Percentiles rank a stretch among this genome's conserved stretches.
These are phyloP conservation scores for Adrianichthys oophorus DNA, from an alignment of 2,797 vertebrate species.

Conservation along the genomic window DNA sequence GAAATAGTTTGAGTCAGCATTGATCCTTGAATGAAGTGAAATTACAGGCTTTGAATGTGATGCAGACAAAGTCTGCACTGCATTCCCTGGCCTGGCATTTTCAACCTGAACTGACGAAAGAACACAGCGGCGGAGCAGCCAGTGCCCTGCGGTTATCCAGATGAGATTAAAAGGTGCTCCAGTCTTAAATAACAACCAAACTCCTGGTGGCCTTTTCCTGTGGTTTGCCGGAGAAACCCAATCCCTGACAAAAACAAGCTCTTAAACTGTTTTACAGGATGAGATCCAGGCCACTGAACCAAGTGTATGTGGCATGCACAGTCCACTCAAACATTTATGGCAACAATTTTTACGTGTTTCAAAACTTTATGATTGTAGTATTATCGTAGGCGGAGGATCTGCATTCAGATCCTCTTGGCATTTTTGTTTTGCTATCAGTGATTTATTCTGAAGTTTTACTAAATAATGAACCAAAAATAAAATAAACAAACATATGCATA, in stretches of 20 bases:
- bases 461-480: not conserved
- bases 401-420: not conserved
- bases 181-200: slow-evolving; percentile 42
- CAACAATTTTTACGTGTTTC: not conserved
- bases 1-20: too few relatives aligned
- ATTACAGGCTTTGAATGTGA: too few relatives aligned
- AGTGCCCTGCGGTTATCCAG: slow-evolving; percentile 25
- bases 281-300: slow-evolving; percentile 47
- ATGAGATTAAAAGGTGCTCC: slow-evolving; percentile 32
- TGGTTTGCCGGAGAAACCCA: slow-evolving; percentile 42
- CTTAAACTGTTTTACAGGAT: slow-evolving; percentile 40
- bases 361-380: not conserved
- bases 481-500: slow-evolving; percentile 7
- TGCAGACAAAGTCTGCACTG: not conserved
- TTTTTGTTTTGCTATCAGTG: not conserved
- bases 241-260: slow-evolving; percentile 51
- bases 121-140: slow-evolving; percentile 23
- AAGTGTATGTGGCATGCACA: slow-evolving; percentile 44
- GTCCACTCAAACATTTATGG: slow-evolving; percentile 24
- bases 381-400: not conserved
- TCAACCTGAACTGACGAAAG: slow-evolving; percentile 19
- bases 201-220: slow-evolving; percentile 47
- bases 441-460: not conserved
- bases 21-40: too few relatives aligned
- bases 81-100: slow-evolving; percentile 14